Conservation (phyloP, 2,113 vertebrate genomes). For the Anthoscopus minutus region DNA sequence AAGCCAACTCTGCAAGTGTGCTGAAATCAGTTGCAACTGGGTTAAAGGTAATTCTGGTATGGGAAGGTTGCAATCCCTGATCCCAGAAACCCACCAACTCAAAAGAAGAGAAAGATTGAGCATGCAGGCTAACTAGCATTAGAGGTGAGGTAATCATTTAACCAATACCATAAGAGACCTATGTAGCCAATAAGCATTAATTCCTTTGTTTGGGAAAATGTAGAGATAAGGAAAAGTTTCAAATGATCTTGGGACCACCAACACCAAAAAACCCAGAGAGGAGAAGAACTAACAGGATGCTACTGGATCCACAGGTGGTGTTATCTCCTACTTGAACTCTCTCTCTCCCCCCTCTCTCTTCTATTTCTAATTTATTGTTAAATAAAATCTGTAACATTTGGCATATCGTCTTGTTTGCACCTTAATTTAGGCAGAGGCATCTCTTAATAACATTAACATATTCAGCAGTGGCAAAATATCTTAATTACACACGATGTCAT, state of each 20-base stretch:
- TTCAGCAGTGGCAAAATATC: neutral
- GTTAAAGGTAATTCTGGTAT: neutral
- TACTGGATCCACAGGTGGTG: accelerated
- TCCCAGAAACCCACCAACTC: neutral
- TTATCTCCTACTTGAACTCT: neutral
- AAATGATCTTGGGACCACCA: neutral
- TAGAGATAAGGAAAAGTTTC: neutral
- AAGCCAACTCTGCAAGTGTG: neutral
- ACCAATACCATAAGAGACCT: neutral
- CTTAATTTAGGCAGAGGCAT: neutral
- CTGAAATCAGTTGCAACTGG: neutral
- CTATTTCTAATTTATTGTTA: neutral
- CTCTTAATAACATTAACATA: neutral
- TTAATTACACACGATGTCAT: neutral
- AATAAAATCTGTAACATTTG: neutral
- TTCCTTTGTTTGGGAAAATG: neutral
- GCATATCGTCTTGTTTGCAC: neutral
- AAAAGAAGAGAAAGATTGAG: neutral
- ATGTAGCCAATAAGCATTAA: neutral
- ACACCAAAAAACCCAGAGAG: neutral
- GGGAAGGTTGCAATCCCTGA: neutral
- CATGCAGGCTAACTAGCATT: neutral
- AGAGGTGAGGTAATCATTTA: neutral
- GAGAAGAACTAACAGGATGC: neutral
- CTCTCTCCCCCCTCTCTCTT: neutral